phyloP scores from a whole-genome alignment of 2,113 vertebrate genomes.

The Geothlypis trichas region DNA sequence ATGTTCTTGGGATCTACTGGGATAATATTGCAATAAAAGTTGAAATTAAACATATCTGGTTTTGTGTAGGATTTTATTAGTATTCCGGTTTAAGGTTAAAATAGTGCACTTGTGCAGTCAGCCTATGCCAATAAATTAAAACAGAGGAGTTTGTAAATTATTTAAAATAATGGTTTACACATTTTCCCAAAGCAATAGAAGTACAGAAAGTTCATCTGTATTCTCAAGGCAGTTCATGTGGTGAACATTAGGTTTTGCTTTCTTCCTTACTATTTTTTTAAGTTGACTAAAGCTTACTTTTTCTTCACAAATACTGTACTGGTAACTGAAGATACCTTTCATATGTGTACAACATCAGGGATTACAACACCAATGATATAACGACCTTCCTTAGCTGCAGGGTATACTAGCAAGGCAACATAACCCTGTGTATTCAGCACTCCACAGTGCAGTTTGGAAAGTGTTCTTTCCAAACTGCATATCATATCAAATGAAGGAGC shows the following conservation, averaged over 20 bases:
- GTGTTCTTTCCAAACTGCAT: background rate
- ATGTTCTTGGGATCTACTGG: conserved; percentile 55
- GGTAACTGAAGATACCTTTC: background rate
- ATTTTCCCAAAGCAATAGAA: conserved; percentile 44
- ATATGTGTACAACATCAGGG: background rate
- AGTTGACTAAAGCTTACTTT: background rate
- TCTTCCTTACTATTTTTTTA: background rate
- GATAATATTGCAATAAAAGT: conserved; percentile 47
- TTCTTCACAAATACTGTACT: background rate
- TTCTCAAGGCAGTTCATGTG: conserved; percentile 49
- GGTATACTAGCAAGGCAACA: background rate
- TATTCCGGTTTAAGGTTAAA: conserved; percentile 33
- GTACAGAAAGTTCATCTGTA: conserved; percentile 29
- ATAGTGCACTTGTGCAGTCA: background rate
- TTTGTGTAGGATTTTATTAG: conserved; percentile 30
- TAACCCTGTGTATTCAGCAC: background rate
- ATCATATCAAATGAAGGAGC: background rate
- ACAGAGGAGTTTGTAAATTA: background rate
- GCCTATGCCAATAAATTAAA: conserved; percentile 16
- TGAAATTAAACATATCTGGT: conserved; percentile 60
- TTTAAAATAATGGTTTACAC: conserved; percentile 25
- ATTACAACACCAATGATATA: background rate
- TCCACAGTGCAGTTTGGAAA: too few relatives aligned
- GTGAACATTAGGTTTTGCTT: conserved; percentile 10
- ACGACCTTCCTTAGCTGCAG: background rate